Evolutionary conservation across 1,140 invertebrate genomes (phyloP).

Genomic region (Plectrocnemia conspersa): DNA sequence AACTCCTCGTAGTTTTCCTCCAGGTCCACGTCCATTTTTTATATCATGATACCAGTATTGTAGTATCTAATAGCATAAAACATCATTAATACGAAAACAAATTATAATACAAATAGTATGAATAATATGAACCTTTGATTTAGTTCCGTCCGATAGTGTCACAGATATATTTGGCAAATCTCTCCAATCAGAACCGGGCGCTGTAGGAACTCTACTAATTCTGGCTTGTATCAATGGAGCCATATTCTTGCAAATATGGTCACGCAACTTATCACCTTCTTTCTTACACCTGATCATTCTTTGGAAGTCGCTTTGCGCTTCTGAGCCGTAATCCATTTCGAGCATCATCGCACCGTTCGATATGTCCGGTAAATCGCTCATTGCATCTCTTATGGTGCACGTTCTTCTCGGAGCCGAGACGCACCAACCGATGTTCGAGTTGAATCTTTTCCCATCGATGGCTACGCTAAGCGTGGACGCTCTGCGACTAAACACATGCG

Average conservation of each 20-base stretch:
- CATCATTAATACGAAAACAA: not conserved
- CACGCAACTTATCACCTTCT: slow-evolving; percentile 56
- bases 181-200: slow-evolving; percentile 78
- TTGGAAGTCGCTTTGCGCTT: slow-evolving; percentile 74
- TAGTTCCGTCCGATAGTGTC: slow-evolving; percentile 65
- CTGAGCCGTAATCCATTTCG: slow-evolving; percentile 69
- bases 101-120: slow-evolving; percentile 12
- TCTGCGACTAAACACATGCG: slow-evolving; percentile 71
- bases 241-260: slow-evolving; percentile 87
- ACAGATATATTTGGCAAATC: slow-evolving; percentile 79
- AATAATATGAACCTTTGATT: slow-evolving; percentile 46
- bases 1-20: slow-evolving; percentile 66
- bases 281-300: slow-evolving; percentile 62
- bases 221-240: slow-evolving; percentile 71
- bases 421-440: slow-evolving; percentile 45
- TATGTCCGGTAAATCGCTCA: slow-evolving; percentile 78
- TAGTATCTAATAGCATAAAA: slow-evolving; percentile 42
- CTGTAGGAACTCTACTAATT: slow-evolving; percentile 71
- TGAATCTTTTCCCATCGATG: slow-evolving; percentile 65
- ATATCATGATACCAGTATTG: slow-evolving; percentile 69
- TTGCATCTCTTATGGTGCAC: slow-evolving; percentile 73
- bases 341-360: slow-evolving; percentile 65
- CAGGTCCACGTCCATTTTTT: slow-evolving; percentile 57
- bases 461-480: slow-evolving; percentile 67
- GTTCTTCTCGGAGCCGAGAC: slow-evolving; percentile 67